These are phyloP conservation scores for Nothocercus julius DNA, from an alignment of 2,113 vertebrate genomes.

Conservation along the genomic window DNA sequence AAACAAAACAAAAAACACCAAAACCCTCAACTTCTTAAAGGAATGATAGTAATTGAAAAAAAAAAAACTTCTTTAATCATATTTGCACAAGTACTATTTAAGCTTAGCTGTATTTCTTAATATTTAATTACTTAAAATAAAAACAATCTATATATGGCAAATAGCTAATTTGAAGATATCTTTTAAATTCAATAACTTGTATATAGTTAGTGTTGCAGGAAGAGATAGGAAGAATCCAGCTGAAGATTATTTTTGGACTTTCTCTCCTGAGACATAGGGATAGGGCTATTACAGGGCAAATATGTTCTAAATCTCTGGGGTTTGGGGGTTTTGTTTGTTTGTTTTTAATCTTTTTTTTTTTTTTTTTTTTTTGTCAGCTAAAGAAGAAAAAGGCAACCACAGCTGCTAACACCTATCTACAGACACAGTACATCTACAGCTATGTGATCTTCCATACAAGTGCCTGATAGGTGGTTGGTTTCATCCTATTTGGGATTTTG, in stretches of 20 bases:
- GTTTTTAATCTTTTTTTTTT: too few species aligned
- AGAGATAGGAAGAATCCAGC: neutral
- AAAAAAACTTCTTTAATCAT: neutral
- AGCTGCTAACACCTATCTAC: neutral
- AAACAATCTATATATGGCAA: neutral
- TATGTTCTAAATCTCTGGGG: neutral
- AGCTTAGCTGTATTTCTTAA: neutral
- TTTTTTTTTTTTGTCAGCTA: neutral
- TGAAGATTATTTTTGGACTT: neutral
- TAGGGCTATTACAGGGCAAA: neutral
- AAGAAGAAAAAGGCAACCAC: neutral
- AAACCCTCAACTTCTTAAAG: neutral
- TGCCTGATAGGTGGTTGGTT: neutral
- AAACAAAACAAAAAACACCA: too few species aligned
- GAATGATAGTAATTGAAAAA: neutral
- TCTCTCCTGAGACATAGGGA: neutral
- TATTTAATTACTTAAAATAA: neutral
- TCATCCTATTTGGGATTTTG: constrained; percentile 4
- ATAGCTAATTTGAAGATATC: neutral
- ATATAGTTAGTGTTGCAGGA: neutral
- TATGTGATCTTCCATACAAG: neutral
- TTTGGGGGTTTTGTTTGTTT: too few species aligned
- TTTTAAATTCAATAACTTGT: neutral
- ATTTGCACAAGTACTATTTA: neutral
- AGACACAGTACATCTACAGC: neutral